phyloP scores from a whole-genome alignment of 2,888 invertebrate genomes.

The Scrobipalpa costella region DNA sequence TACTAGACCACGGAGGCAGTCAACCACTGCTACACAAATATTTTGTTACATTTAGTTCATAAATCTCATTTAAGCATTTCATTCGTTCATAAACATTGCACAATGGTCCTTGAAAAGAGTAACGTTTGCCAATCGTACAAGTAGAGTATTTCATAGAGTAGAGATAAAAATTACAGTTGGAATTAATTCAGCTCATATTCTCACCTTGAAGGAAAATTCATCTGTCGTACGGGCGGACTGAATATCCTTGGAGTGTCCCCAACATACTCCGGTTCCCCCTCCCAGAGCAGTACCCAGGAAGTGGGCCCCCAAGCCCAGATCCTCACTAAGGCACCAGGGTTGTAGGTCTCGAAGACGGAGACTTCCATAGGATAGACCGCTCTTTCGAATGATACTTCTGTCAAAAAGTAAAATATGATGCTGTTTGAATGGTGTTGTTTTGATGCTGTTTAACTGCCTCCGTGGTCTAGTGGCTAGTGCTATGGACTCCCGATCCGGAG shows the following conservation, averaged over 20 bases:
- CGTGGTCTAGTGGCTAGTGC: no score
- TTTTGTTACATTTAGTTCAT: no score
- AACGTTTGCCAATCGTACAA: no score
- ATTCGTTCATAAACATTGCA: no score
- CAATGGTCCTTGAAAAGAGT: no score
- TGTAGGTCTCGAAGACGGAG: slow-evolving; percentile 91
- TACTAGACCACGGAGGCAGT: no score
- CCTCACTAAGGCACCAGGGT: slow-evolving; percentile 90
- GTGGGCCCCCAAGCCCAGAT: slow-evolving; percentile 85
- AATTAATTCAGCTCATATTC: slow-evolving; percentile 21
- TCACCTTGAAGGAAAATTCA: slow-evolving; percentile 68
- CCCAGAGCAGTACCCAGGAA: slow-evolving; percentile 89
- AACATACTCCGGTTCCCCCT: slow-evolving; percentile 83
- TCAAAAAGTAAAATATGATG: slow-evolving; percentile 46
- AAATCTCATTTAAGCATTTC: no score
- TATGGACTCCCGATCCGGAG: no score
- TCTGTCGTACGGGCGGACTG: slow-evolving; percentile 84
- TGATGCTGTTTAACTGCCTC: no score
- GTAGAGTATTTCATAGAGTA: no score
- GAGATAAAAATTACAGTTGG: no score
- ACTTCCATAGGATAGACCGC: slow-evolving; percentile 86
- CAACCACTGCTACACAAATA: no score
- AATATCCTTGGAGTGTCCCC: slow-evolving; percentile 86
- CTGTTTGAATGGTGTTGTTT: slow-evolving; percentile 24
- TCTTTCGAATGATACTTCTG: slow-evolving; percentile 85